Percentiles rank a stretch among this genome's conserved stretches.
Evolutionary conservation across 2,113 vertebrate species (phyloP).

Genomic region (Suncus etruscus): DNA sequence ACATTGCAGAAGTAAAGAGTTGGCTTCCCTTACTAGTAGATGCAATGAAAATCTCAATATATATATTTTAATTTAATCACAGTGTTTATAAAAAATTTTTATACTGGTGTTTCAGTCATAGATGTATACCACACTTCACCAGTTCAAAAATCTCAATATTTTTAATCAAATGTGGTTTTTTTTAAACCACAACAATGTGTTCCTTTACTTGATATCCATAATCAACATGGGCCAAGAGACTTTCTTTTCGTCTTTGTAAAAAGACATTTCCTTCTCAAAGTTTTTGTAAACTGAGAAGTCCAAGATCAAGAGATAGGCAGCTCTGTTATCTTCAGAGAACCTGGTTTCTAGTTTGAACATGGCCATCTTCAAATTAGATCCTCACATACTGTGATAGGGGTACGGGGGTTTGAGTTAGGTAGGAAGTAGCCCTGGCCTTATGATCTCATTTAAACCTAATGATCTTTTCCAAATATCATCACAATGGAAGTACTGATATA

Average conservation of each 20-base stretch:
- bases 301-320: neutral
- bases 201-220: neutral
- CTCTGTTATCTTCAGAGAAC: neutral
- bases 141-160: no score
- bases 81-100: no score
- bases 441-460: neutral
- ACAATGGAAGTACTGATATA: neutral
- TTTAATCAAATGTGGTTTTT: no score
- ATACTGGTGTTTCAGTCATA: no score
- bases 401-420: no score
- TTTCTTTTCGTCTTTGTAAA: neutral
- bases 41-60: no score
- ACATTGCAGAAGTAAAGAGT: no score
- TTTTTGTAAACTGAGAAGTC: neutral
- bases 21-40: no score
- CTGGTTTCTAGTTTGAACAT: neutral
- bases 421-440: neutral
- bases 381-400: neutral
- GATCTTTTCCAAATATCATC: neutral
- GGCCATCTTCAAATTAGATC: neutral
- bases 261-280: slow-evolving; percentile 4
- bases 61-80: no score
- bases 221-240: neutral
- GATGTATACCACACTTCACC: no score
- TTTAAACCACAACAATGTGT: neutral